phyloP scores from a whole-genome alignment of 2,888 invertebrate genomes.

The Orthonychiurus folsomi region DNA sequence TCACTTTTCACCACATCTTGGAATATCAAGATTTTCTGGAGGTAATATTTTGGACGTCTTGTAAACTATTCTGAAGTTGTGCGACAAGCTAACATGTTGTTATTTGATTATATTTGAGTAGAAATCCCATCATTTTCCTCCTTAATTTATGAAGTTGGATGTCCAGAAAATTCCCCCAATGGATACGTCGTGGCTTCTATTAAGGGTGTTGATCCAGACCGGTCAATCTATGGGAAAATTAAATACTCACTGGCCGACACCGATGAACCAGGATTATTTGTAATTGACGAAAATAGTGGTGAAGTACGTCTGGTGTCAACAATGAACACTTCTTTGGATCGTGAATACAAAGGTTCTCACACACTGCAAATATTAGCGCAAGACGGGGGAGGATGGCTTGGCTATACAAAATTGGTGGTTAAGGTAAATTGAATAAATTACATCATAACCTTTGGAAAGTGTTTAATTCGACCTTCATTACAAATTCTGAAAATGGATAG shows the following conservation, averaged over 20 bases:
- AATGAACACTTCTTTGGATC: constrained; percentile 35
- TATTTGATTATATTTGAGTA: no score
- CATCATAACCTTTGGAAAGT: background rate
- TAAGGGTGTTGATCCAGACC: constrained; percentile 71
- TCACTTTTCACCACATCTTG: no score
- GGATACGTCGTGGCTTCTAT: constrained; percentile 68
- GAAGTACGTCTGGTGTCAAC: constrained; percentile 33
- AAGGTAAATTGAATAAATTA: constrained; percentile 50
- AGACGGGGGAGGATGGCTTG: constrained; percentile 70
- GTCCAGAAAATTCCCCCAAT: constrained; percentile 68
- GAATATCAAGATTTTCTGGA: no score
- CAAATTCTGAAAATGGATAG: constrained; percentile 8
- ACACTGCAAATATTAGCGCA: constrained; percentile 56
- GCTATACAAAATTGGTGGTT: constrained; percentile 66
- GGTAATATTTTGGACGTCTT: no score
- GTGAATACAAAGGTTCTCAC: constrained; percentile 36
- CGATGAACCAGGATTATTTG: constrained; percentile 44
- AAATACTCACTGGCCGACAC: constrained; percentile 59
- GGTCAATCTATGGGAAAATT: constrained; percentile 59
- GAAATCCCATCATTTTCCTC: constrained; percentile 72
- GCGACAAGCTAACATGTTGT: no score
- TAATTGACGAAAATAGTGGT: constrained; percentile 46
- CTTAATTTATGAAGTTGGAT: constrained; percentile 65
- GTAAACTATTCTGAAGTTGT: no score
- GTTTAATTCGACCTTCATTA: background rate